A percentile compares a stretch with the other conserved stretches of the same genome.
phyloP scores from a whole-genome alignment of 2,888 invertebrate genomes.

The Nemotelus pantherinus region DNA sequence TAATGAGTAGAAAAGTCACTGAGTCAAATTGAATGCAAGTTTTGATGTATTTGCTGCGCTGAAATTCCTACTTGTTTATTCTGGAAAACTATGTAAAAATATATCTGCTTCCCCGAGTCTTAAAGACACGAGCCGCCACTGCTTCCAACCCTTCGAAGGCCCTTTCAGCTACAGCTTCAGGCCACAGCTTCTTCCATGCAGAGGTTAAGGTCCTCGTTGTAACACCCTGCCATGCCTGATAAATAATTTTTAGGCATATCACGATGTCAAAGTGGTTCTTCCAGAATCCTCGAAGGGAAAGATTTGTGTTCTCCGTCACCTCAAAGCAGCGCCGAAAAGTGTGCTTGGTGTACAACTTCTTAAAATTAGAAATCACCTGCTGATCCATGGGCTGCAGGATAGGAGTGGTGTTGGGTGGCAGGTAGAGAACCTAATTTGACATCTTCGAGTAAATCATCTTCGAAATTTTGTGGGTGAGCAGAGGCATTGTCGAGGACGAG shows the following conservation, averaged over 20 bases:
- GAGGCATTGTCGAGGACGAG: neutral
- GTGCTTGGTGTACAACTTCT: constrained; percentile 3
- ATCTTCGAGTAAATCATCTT: neutral
- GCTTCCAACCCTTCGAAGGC: no score
- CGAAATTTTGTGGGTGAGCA: neutral
- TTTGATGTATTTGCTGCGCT: no score
- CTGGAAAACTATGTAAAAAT: no score
- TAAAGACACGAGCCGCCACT: no score
- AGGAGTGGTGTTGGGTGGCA: constrained; percentile 11
- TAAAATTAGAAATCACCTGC: constrained; percentile 10
- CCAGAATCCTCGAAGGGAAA: constrained; percentile 7
- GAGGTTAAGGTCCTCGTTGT: constrained; percentile 17
- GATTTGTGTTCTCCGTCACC: constrained; percentile 39
- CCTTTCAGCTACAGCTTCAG: no score
- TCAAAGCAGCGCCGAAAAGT: constrained; percentile 14
- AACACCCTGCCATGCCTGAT: neutral
- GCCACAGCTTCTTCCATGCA: no score
- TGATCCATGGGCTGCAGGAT: constrained; percentile 17
- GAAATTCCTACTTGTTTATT: no score
- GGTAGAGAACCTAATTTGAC: neutral
- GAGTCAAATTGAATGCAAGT: no score
- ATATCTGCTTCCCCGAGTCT: no score
- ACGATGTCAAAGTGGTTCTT: constrained; percentile 50
- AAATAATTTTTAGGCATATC: constrained; percentile 37
- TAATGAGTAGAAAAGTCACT: no score